Conservation (phyloP, 2,888 invertebrate genomes). For the Oxytorus armatus region DNA sequence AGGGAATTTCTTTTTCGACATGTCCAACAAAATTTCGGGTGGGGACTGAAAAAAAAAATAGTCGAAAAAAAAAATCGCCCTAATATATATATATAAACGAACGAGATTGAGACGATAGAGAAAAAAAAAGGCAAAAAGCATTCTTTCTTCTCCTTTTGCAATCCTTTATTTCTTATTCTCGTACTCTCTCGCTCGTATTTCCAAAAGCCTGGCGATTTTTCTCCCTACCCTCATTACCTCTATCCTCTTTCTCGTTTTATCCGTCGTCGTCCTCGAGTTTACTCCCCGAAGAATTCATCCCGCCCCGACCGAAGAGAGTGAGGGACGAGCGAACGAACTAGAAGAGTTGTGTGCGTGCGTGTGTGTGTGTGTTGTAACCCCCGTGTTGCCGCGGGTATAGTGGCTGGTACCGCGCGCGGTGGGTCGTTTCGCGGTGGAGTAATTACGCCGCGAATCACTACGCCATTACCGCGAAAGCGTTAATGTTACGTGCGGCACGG, state of each 20-base stretch:
- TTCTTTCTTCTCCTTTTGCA: background rate
- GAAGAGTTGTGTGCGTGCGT: constrained; percentile 30
- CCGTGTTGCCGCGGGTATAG: constrained; percentile 1
- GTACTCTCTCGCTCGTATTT: background rate
- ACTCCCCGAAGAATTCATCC: constrained; percentile 50
- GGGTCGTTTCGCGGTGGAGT: constrained; percentile 67
- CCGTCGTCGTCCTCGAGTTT: no score
- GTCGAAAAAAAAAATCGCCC: no score
- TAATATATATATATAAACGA: no score
- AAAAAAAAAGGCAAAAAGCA: no score
- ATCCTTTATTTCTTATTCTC: background rate
- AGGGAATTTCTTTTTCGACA: no score
- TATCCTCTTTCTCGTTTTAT: constrained; percentile 35
- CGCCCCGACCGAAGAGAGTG: constrained; percentile 13
- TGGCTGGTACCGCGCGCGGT: constrained; percentile 1
- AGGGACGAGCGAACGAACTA: constrained; percentile 50
- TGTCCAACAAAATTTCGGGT: no score
- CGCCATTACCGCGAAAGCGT: constrained; percentile 67
- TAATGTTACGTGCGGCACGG: constrained; percentile 63
- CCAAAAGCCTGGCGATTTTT: constrained; percentile 71
- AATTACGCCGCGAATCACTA: constrained; percentile 70
- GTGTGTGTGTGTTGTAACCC: no score
- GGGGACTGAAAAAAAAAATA: no score
- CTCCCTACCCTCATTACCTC: constrained; percentile 16
- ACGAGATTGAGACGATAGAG: no score